A percentile compares a stretch with the other conserved stretches of the same genome.
phyloP scores from a whole-genome alignment of 2,888 invertebrate species.

The Dorcus hopei region DNA sequence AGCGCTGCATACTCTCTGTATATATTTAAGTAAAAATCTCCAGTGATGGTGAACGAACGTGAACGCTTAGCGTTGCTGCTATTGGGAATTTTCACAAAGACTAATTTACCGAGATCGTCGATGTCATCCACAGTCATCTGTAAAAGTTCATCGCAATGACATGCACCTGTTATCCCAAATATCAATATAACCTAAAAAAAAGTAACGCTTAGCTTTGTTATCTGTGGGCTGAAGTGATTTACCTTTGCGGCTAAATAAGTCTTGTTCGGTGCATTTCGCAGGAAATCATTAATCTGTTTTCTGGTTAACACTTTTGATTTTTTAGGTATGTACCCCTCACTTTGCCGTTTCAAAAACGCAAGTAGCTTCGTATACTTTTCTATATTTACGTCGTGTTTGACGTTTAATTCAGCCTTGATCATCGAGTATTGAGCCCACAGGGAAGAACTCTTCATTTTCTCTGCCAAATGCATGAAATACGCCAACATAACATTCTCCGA shows the following conservation, averaged over 20 bases:
- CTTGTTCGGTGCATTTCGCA: too few relatives aligned
- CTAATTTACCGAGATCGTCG: too few relatives aligned
- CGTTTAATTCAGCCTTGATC: slow-evolving; percentile 10
- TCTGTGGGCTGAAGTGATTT: too few relatives aligned
- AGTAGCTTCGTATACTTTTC: slow-evolving; percentile 7
- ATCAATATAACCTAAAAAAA: too few relatives aligned
- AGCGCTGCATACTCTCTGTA: slow-evolving; percentile 15
- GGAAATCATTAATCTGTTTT: too few relatives aligned
- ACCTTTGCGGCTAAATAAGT: too few relatives aligned
- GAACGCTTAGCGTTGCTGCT: neutral
- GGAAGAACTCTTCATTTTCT: neutral
- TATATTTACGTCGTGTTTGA: slow-evolving; percentile 13
- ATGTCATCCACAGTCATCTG: too few relatives aligned
- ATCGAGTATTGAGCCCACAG: slow-evolving; percentile 6
- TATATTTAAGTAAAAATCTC: slow-evolving; percentile 6
- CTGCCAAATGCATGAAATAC: slow-evolving; percentile 1
- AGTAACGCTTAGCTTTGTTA: too few relatives aligned
- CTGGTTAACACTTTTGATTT: too few relatives aligned
- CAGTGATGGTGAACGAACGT: slow-evolving; percentile 8
- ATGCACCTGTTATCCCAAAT: too few relatives aligned
- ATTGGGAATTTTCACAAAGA: slow-evolving; percentile 2
- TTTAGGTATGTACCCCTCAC: slow-evolving; percentile 14
- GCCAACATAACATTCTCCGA: slow-evolving; percentile 2
- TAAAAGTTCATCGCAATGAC: too few relatives aligned
- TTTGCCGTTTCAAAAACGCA: slow-evolving; percentile 11